These are phyloP conservation scores for Epizoanthus illoricatus DNA, from an alignment of 92 coral and sea anemone genomes.

Conservation along the genomic window DNA sequence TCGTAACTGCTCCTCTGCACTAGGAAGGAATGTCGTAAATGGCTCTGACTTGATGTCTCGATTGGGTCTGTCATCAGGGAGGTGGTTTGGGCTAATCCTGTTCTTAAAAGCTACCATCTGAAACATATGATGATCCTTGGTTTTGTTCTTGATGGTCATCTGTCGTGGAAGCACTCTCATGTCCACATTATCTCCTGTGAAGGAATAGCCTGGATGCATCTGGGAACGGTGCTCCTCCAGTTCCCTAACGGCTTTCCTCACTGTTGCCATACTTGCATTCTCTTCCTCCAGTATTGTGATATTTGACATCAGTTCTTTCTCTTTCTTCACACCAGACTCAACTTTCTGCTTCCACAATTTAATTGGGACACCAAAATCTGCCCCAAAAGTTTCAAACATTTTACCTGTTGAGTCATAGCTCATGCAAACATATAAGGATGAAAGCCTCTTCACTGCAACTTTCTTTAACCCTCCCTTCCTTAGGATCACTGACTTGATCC, in stretches of 20 bases:
- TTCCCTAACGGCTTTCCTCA: not conserved
- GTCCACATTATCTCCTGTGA: constrained; percentile 67
- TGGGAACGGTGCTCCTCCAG: constrained; percentile 18
- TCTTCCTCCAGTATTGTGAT: too few species aligned
- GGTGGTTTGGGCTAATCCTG: constrained; percentile 46
- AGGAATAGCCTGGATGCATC: constrained; percentile 66
- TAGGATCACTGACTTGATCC: constrained; percentile 35
- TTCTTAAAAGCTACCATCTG: constrained; percentile 49
- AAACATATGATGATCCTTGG: constrained; percentile 62
- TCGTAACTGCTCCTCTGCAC: constrained; percentile 45
- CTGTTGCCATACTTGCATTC: too few species aligned
- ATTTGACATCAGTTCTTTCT: constrained; percentile 1
- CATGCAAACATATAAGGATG: constrained; percentile 39
- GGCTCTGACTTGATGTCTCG: constrained; percentile 27
- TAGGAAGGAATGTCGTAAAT: constrained; percentile 55
- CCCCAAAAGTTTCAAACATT: constrained; percentile 36
- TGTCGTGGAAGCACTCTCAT: constrained; percentile 34
- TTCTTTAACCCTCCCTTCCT: constrained; percentile 60
- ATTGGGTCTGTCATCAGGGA: constrained; percentile 19
- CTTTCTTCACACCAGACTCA: constrained; percentile 33
- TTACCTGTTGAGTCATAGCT: constrained; percentile 44
- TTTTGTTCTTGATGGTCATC: constrained; percentile 48
- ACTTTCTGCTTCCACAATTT: constrained; percentile 33
- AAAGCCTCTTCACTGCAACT: constrained; percentile 40
- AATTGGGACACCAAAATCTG: constrained; percentile 42